phyloP scores from a whole-genome alignment of 2,113 vertebrate genomes.

The Corythaixoides concolor region DNA sequence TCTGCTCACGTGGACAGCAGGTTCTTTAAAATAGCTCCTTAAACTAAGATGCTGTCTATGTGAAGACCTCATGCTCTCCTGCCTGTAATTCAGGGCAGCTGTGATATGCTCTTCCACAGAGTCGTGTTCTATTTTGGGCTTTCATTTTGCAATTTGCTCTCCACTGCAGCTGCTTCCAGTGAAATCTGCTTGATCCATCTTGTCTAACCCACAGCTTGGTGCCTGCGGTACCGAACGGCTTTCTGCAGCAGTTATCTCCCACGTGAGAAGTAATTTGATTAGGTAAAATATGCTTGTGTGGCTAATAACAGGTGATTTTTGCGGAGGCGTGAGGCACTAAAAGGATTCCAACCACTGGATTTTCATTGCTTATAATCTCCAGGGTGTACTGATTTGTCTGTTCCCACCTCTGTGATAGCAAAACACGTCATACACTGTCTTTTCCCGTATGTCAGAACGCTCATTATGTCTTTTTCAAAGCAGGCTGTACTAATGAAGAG shows the following conservation, averaged over 20 bases:
- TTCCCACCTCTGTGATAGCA: neutral
- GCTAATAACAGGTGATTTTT: neutral
- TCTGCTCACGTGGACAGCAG: neutral
- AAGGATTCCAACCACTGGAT: neutral
- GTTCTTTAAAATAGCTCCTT: neutral
- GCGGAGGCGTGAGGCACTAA: neutral
- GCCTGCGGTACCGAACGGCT: neutral
- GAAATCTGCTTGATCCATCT: neutral
- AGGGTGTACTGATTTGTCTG: neutral
- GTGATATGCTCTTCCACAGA: neutral
- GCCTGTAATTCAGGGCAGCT: neutral
- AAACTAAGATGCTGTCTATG: neutral
- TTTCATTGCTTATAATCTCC: neutral
- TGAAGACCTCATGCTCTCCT: neutral
- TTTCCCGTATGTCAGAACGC: fast-evolving
- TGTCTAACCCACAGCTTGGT: neutral
- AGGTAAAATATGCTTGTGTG: neutral
- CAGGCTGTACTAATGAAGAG: neutral
- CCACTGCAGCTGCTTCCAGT: neutral
- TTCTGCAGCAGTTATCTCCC: neutral
- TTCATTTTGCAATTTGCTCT: neutral
- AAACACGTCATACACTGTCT: fast-evolving
- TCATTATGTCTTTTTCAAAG: neutral
- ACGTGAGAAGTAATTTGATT: neutral
- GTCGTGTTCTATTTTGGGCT: neutral